phyloP scores from a whole-genome alignment of 2,797 vertebrate genomes.

The Nyctalus aviator region DNA sequence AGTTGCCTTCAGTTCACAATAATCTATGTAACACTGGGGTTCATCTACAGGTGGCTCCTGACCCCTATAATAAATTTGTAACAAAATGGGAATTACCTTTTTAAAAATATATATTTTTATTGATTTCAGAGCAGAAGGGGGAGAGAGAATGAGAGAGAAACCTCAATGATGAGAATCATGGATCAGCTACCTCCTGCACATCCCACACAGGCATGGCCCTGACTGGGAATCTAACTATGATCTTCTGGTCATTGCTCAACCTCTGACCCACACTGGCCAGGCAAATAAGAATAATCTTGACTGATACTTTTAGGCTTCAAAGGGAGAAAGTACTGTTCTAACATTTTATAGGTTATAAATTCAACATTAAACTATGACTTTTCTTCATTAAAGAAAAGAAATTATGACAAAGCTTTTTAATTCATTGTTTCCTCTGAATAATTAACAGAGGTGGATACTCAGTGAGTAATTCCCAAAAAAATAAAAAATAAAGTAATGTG shows the following conservation, averaged over 20 bases:
- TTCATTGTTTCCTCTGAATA: not conserved
- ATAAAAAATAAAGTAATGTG: not conserved
- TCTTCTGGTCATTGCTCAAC: too few relatives aligned
- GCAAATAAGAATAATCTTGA: not conserved
- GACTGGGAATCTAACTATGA: too few relatives aligned
- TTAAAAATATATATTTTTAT: too few relatives aligned
- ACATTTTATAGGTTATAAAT: conserved; percentile 4
- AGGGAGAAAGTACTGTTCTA: not conserved
- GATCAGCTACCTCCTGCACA: too few relatives aligned
- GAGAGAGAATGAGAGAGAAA: too few relatives aligned
- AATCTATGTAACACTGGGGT: not conserved
- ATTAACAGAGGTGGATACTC: not conserved
- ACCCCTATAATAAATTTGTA: not conserved
- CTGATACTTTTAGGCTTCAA: not conserved
- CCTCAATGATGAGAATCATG: too few relatives aligned
- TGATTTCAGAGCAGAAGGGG: too few relatives aligned
- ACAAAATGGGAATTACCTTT: not conserved
- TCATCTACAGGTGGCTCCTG: not conserved
- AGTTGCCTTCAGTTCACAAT: not conserved
- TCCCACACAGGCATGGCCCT: too few relatives aligned
- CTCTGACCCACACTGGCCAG: too few relatives aligned
- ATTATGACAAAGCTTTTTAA: not conserved
- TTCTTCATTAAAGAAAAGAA: conserved; percentile 1
- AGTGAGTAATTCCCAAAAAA: not conserved
- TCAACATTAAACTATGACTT: not conserved